Percentiles rank a stretch among this genome's conserved stretches.
phyloP scores from a whole-genome alignment of 2,113 vertebrate genomes.

The Lichenostomus cassidix region DNA sequence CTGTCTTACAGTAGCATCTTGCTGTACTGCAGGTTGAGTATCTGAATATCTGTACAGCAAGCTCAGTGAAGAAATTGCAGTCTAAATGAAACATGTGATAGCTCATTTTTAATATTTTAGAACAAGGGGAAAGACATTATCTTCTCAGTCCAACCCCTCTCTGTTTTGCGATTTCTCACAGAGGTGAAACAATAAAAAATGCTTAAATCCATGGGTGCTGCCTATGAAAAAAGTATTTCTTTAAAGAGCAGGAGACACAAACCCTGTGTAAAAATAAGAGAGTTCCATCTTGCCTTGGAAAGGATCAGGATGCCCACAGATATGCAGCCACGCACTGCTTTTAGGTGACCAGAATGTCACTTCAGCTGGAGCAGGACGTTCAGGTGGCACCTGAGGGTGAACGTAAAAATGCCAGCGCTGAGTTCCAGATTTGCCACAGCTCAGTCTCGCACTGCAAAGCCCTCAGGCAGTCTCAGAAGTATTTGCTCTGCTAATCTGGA shows the following conservation, averaged over 20 bases:
- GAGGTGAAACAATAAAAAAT: background rate
- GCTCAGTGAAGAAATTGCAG: background rate
- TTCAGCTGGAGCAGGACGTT: background rate
- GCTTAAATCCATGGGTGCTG: background rate
- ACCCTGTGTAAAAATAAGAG: background rate
- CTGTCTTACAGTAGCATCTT: background rate
- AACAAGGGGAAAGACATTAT: background rate
- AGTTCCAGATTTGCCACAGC: slow-evolving; percentile 50
- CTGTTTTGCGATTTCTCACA: background rate
- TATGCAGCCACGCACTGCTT: background rate
- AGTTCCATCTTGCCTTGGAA: background rate
- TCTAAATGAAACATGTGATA: background rate
- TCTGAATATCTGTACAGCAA: background rate
- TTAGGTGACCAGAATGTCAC: background rate
- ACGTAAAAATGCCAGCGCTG: rapidly evolving
- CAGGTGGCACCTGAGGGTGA: slow-evolving; percentile 10
- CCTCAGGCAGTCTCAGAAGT: slow-evolving; percentile 36
- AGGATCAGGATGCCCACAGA: background rate
- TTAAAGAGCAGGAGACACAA: background rate
- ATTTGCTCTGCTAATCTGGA: slow-evolving; percentile 50
- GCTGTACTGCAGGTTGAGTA: background rate
- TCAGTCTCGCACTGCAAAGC: background rate
- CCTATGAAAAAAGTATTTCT: background rate
- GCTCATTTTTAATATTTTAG: background rate
- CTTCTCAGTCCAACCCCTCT: background rate